Conservation (phyloP, 2,113 vertebrate species). For the Alethe diademata region DNA sequence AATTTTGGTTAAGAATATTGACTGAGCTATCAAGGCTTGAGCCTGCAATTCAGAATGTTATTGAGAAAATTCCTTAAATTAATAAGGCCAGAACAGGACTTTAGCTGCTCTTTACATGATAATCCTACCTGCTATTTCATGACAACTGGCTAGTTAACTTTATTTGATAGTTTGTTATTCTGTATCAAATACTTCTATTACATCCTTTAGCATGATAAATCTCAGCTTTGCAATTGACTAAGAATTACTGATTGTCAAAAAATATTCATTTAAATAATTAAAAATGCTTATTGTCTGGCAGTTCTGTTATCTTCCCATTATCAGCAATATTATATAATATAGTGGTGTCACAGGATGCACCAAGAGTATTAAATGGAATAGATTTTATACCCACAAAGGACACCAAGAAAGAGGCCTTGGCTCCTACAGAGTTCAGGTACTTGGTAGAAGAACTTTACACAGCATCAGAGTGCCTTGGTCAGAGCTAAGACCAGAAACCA, state of each 20-base stretch:
- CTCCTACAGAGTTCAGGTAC: background rate
- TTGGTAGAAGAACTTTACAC: background rate
- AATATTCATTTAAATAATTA: background rate
- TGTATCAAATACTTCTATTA: background rate
- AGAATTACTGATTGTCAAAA: background rate
- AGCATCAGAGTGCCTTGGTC: background rate
- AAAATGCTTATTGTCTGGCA: background rate
- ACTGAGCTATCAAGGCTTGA: background rate
- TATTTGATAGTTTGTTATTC: background rate
- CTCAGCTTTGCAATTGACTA: background rate
- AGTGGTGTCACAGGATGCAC: background rate
- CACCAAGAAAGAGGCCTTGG: background rate
- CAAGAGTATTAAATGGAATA: background rate
- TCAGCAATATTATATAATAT: background rate
- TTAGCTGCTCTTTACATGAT: background rate
- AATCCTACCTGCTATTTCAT: background rate
- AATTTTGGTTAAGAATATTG: background rate
- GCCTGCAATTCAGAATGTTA: background rate
- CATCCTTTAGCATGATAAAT: background rate
- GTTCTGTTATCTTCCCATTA: background rate
- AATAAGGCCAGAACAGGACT: background rate
- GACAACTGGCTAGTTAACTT: background rate
- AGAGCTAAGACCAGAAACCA: background rate
- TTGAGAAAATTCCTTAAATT: background rate
- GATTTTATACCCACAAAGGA: background rate